A percentile compares a stretch with the other conserved stretches of the same genome.
These are phyloP conservation scores for Oreotragus oreotragus DNA, from an alignment of 2,113 vertebrate genomes.

Conservation along the genomic window DNA sequence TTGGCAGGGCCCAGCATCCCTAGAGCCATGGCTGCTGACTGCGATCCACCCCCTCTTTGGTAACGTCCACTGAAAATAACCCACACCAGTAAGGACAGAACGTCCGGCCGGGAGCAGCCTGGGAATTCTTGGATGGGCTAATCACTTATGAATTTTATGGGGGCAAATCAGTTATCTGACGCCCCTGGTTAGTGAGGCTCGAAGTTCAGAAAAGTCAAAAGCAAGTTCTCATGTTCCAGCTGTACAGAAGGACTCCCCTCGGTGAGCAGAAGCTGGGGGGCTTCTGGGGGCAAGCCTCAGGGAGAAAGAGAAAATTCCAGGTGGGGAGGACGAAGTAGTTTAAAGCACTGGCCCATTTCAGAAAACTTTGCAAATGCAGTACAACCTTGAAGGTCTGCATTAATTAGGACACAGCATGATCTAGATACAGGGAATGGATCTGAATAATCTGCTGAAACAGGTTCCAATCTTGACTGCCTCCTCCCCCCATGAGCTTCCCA, in stretches of 20 bases:
- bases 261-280: fast-evolving
- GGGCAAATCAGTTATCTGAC: constrained; percentile 34
- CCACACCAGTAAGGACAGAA: fast-evolving
- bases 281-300: neutral
- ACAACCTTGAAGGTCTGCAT: neutral
- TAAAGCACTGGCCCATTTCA: neutral
- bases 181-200: constrained; percentile 17
- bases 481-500: fast-evolving
- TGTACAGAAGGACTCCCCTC: neutral
- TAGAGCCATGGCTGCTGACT: neutral
- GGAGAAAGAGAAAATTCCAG: neutral
- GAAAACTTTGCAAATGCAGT: neutral
- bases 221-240: neutral
- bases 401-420: neutral
- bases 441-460: neutral
- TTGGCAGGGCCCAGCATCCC: fast-evolving
- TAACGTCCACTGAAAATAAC: fast-evolving
- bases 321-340: neutral
- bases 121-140: neutral
- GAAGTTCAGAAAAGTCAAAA: neutral
- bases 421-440: neutral
- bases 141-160: constrained; percentile 35
- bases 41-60: fast-evolving
- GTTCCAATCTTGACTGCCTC: neutral
- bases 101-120: neutral